Evolutionary conservation across 2,888 invertebrate species (phyloP).

Genomic region (Yponomeuta evonymella): DNA sequence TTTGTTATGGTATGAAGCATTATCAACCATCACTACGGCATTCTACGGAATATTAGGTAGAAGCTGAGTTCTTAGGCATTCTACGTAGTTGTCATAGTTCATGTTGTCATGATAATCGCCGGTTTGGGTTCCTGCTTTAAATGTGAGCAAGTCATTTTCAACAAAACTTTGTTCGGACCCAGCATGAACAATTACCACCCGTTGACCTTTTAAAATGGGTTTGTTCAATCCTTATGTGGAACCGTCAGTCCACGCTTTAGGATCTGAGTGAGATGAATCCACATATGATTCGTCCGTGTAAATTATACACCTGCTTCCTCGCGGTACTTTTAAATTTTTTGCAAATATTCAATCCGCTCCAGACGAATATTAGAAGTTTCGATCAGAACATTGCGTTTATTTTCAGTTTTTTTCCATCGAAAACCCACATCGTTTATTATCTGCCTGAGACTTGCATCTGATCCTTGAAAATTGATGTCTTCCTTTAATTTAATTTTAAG

Average conservation of each 20-base stretch:
- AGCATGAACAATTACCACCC: constrained; percentile 1
- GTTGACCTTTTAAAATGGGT: neutral
- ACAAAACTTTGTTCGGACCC: neutral
- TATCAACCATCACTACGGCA: neutral
- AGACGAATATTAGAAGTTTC: constrained; percentile 25
- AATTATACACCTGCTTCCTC: too few species aligned
- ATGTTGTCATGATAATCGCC: neutral
- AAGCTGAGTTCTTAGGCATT: neutral
- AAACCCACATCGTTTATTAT: constrained; percentile 24
- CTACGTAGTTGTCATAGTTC: neutral
- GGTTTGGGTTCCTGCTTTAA: neutral
- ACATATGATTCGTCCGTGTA: too few species aligned
- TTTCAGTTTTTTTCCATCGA: constrained; percentile 27
- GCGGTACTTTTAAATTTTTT: constrained; percentile 21
- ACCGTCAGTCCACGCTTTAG: neutral
- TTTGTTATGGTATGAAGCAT: constrained; percentile 11
- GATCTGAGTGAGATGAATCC: neutral
- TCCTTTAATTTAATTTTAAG: constrained; percentile 23
- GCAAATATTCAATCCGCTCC: constrained; percentile 27
- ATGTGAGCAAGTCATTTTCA: neutral
- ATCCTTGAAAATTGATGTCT: constrained; percentile 22
- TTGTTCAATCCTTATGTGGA: neutral
- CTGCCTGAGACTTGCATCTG: constrained; percentile 20
- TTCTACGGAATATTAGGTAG: neutral
- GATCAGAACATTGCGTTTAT: constrained; percentile 28